These are phyloP conservation scores for Caenorhabditis panamensis DNA, from an alignment of 2,888 invertebrate genomes.

Conservation along the genomic window DNA sequence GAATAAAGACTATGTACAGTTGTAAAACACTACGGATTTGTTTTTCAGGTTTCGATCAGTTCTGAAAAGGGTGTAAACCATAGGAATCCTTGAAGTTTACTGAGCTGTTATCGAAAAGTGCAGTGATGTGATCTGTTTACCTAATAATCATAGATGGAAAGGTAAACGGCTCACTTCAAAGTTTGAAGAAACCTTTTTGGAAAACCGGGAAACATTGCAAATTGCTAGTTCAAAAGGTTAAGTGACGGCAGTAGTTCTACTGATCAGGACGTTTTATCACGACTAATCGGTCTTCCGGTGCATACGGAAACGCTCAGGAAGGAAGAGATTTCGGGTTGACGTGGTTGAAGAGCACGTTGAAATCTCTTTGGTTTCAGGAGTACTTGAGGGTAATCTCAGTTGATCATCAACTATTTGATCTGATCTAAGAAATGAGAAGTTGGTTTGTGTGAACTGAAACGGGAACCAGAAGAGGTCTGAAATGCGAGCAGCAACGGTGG, in stretches of 20 bases:
- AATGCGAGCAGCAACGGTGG: slow-evolving; percentile 39
- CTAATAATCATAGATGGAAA: neutral
- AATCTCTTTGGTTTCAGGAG: neutral
- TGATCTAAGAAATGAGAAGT: neutral
- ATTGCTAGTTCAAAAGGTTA: neutral
- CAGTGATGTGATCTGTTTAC: no score
- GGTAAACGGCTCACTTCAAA: neutral
- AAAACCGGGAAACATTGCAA: neutral
- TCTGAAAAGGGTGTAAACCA: no score
- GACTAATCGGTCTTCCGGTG: slow-evolving; percentile 21
- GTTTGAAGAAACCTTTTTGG: neutral
- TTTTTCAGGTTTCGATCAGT: no score
- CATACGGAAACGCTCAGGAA: slow-evolving; percentile 12
- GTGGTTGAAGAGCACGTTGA: neutral
- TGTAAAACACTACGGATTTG: no score
- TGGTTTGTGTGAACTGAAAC: slow-evolving; percentile 16
- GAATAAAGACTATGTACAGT: no score
- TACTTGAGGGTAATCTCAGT: neutral
- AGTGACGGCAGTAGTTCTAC: neutral
- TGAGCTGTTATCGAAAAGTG: no score
- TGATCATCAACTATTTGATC: no score
- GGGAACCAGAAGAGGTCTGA: slow-evolving; percentile 24
- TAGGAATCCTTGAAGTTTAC: no score
- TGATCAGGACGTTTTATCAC: slow-evolving; percentile 1
- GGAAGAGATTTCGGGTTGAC: slow-evolving; percentile 16